Evolutionary conservation across 2,797 vertebrate genomes (phyloP).

Genomic region (Oryzias sinensis): DNA sequence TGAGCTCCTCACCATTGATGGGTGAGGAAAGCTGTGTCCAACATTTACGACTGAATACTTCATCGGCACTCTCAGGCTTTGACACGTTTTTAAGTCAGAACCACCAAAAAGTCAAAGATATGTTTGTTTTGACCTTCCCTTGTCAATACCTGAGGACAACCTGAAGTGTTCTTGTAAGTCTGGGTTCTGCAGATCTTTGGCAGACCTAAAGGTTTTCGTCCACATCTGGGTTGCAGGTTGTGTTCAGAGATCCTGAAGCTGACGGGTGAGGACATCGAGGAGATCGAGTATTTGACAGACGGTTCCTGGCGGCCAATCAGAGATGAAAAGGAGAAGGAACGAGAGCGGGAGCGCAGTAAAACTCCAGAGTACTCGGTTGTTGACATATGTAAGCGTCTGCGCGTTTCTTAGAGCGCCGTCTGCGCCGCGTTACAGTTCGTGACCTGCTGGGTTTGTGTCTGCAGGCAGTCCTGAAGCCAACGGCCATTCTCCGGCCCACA

Average conservation of each 20-base stretch:
- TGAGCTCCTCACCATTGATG: slow-evolving; percentile 95
- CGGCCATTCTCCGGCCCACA: slow-evolving; percentile 84
- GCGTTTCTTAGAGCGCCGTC: too few species aligned
- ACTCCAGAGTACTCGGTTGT: slow-evolving; percentile 91
- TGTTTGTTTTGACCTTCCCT: too few species aligned
- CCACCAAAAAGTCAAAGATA: too few species aligned
- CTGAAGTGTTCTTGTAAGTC: too few species aligned
- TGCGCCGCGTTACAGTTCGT: slow-evolving; percentile 1
- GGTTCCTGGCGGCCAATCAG: slow-evolving; percentile 96
- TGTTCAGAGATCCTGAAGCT: slow-evolving; percentile 94
- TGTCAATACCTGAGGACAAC: too few species aligned
- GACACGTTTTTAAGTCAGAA: too few species aligned
- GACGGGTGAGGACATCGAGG: slow-evolving; percentile 90
- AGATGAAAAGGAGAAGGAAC: slow-evolving; percentile 87
- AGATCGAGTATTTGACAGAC: slow-evolving; percentile 95
- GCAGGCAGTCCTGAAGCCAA: slow-evolving; percentile 88
- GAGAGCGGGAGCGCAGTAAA: slow-evolving; percentile 88
- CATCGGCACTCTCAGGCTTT: too few species aligned
- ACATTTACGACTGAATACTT: too few species aligned
- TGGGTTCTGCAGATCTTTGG: too few species aligned
- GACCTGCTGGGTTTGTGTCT: neutral
- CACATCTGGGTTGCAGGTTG: slow-evolving; percentile 66
- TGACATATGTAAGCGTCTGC: slow-evolving; percentile 84
- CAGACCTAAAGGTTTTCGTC: too few species aligned
- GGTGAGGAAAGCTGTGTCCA: slow-evolving; percentile 72